These are phyloP conservation scores for Drosophila stalkeri DNA, from an alignment of 2,888 invertebrate genomes.

Conservation along the genomic window DNA sequence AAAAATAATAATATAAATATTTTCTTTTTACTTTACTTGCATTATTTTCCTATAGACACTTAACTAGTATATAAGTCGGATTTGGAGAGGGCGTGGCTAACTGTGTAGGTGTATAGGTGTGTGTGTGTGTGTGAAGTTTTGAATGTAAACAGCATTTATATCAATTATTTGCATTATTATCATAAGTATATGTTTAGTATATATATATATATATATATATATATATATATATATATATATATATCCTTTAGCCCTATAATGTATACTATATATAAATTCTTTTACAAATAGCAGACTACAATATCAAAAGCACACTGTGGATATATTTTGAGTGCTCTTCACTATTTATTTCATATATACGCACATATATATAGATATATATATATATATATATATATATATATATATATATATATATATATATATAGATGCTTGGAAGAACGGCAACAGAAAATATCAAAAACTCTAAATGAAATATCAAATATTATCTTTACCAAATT, in stretches of 20 bases:
- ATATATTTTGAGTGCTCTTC: conserved; percentile 50
- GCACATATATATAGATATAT: conserved; percentile 15
- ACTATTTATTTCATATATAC: conserved; percentile 35
- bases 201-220: conserved; percentile 31
- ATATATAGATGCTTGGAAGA: conserved; percentile 64
- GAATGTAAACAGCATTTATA: conserved; percentile 36
- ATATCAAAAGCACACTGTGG: conserved; percentile 77
- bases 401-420: conserved; percentile 21
- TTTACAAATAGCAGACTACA: conserved; percentile 78
- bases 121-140: conserved; percentile 18
- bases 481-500: conserved; percentile 45
- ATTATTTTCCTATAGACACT: conserved; percentile 54
- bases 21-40: background rate
- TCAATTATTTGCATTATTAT: conserved; percentile 53
- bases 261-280: conserved; percentile 70
- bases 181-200: conserved; percentile 56
- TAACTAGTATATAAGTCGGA: conserved; percentile 50
- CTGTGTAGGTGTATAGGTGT: conserved; percentile 2
- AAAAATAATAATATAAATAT: conserved; percentile 45
- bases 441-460: conserved; percentile 62
- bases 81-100: conserved; percentile 13
- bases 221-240: conserved; percentile 16
- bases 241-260: conserved; percentile 47
- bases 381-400: conserved; percentile 33
- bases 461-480: conserved; percentile 44